Conservation (phyloP, 2,888 invertebrate genomes). For the Atrina japonica region DNA sequence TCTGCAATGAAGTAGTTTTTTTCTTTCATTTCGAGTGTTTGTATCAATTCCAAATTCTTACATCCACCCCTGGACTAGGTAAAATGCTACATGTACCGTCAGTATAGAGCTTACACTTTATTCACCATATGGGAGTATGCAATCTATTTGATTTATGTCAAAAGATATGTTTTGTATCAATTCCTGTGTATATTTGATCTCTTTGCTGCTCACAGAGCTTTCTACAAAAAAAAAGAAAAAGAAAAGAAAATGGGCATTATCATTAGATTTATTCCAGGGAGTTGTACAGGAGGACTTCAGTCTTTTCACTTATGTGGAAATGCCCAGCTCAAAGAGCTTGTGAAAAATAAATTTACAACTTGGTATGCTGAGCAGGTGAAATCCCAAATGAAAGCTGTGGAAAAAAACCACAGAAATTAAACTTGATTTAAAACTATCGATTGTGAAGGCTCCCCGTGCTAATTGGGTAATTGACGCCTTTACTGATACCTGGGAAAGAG, state of each 20-base stretch:
- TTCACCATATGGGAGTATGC: too few relatives aligned
- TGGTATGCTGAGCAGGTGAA: slow-evolving; percentile 15
- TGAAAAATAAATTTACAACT: not conserved
- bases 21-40: too few relatives aligned
- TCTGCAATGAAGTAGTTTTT: too few relatives aligned
- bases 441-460: not conserved
- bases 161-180: too few relatives aligned
- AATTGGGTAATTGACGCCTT: not conserved
- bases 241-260: too few relatives aligned
- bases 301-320: slow-evolving; percentile 6
- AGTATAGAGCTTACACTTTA: too few relatives aligned
- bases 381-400: not conserved
- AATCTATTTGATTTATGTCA: too few relatives aligned
- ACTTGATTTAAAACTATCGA: not conserved
- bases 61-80: too few relatives aligned
- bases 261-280: slow-evolving; percentile 19
- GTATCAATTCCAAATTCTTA: too few relatives aligned
- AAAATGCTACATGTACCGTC: too few relatives aligned
- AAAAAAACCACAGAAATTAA: not conserved
- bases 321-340: slow-evolving; percentile 8
- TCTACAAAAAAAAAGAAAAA: too few relatives aligned
- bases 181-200: not conserved
- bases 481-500: not conserved
- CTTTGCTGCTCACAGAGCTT: slow-evolving; percentile 4
- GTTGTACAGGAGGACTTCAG: not conserved